These are phyloP conservation scores for Drosophila mimica DNA, from an alignment of 2,888 invertebrate species.

Conservation along the genomic window DNA sequence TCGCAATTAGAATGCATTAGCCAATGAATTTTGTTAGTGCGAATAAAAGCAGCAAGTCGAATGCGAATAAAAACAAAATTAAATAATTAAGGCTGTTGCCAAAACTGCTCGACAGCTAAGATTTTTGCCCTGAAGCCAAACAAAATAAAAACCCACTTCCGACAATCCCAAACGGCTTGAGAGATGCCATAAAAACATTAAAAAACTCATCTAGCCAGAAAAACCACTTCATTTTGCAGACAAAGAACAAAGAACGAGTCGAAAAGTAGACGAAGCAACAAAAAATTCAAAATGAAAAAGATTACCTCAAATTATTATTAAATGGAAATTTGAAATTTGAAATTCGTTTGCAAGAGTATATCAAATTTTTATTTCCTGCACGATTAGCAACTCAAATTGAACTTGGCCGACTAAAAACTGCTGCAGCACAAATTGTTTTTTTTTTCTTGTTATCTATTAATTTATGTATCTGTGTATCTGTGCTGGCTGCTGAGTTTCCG, in stretches of 20 bases:
- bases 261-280: constrained; percentile 39
- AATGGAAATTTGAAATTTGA: constrained; percentile 17
- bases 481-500: constrained; percentile 58
- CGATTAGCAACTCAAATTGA: constrained; percentile 42
- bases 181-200: constrained; percentile 32
- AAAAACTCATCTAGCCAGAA: constrained; percentile 57
- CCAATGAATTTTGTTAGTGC: constrained; percentile 11
- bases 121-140: constrained; percentile 7
- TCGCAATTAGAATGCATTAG: constrained; percentile 26
- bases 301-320: constrained; percentile 25
- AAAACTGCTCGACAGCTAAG: background rate
- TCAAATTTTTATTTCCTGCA: constrained; percentile 43
- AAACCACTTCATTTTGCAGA: constrained; percentile 47
- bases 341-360: constrained; percentile 11
- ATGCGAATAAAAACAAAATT: constrained; percentile 7
- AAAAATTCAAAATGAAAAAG: constrained; percentile 7
- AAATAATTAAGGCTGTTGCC: background rate
- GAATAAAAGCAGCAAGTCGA: constrained; percentile 8
- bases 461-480: constrained; percentile 7
- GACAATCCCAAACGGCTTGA: constrained; percentile 28
- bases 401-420: constrained; percentile 52
- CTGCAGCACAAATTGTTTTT: constrained; percentile 17
- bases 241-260: constrained; percentile 51
- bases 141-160: constrained; percentile 29
- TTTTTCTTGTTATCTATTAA: background rate